Conservation (phyloP, 2,888 invertebrate genomes). For the Athalia rosae region DNA sequence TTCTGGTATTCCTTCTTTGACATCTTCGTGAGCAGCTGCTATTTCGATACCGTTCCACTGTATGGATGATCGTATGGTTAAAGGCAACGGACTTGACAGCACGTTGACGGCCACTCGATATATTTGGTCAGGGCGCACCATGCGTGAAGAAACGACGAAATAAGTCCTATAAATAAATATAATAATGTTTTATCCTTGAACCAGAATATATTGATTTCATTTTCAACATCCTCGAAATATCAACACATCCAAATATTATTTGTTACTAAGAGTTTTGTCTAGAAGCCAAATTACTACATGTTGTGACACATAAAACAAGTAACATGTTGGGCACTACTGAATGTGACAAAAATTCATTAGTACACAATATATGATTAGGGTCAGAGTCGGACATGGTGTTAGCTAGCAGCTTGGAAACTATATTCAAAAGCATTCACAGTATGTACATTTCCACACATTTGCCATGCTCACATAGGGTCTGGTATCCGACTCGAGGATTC, state of each 20-base stretch:
- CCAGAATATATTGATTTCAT: not conserved
- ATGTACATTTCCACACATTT: not conserved
- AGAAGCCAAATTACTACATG: constrained; percentile 2
- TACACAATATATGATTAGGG: not conserved
- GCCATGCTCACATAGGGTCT: constrained; percentile 20
- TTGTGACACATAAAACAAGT: not conserved
- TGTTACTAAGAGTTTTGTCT: not conserved
- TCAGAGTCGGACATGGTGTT: not conserved
- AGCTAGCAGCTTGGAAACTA: constrained; percentile 11
- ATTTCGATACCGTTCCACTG: constrained; percentile 93
- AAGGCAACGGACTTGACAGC: constrained; percentile 84
- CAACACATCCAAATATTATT: not conserved
- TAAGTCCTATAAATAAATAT: constrained; percentile 82
- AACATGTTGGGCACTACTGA: not conserved
- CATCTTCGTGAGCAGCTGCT: constrained; percentile 86
- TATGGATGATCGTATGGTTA: constrained; percentile 91
- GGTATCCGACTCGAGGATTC: constrained; percentile 23
- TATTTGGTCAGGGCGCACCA: constrained; percentile 93
- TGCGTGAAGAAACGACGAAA: constrained; percentile 92
- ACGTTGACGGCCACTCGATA: constrained; percentile 92
- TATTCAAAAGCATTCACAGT: not conserved
- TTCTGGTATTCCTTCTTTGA: constrained; percentile 91
- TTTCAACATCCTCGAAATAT: not conserved
- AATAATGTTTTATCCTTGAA: not conserved
- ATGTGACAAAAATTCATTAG: not conserved